Percentiles rank a stretch among this genome's conserved stretches.
phyloP scores from a whole-genome alignment of 1,140 invertebrate species.

The Leptinotarsa texana region DNA sequence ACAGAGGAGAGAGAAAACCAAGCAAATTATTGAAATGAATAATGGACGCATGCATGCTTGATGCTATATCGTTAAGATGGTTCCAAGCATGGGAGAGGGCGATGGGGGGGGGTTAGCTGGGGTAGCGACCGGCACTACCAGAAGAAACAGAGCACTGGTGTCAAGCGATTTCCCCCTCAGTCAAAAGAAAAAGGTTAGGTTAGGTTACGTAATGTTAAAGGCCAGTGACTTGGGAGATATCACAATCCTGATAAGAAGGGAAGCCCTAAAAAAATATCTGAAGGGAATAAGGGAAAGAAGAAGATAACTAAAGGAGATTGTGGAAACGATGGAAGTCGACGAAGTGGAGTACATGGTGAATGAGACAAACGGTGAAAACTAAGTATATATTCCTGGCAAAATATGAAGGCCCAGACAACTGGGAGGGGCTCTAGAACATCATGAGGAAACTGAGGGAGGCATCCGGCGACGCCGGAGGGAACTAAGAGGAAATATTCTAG shows the following conservation, averaged over 20 bases:
- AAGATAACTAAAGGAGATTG: neutral
- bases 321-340: neutral
- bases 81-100: too few species aligned
- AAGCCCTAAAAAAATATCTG: neutral
- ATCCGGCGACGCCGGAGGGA: neutral
- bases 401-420: neutral
- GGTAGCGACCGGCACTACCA: too few species aligned
- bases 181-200: too few species aligned
- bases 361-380: neutral
- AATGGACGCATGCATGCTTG: too few species aligned
- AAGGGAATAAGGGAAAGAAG: neutral
- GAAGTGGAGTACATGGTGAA: neutral
- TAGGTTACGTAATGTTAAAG: neutral
- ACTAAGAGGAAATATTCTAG: neutral
- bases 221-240: neutral
- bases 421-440: too few species aligned
- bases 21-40: too few species aligned
- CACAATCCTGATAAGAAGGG: neutral
- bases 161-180: too few species aligned
- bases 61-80: too few species aligned
- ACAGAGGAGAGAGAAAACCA: too few species aligned
- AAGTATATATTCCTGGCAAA: conserved; percentile 1
- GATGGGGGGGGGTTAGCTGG: too few species aligned
- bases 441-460: too few species aligned
- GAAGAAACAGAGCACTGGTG: too few species aligned